Evolutionary conservation across 2,797 vertebrate genomes (phyloP).

Genomic region (Ptychadena robeensis): DNA sequence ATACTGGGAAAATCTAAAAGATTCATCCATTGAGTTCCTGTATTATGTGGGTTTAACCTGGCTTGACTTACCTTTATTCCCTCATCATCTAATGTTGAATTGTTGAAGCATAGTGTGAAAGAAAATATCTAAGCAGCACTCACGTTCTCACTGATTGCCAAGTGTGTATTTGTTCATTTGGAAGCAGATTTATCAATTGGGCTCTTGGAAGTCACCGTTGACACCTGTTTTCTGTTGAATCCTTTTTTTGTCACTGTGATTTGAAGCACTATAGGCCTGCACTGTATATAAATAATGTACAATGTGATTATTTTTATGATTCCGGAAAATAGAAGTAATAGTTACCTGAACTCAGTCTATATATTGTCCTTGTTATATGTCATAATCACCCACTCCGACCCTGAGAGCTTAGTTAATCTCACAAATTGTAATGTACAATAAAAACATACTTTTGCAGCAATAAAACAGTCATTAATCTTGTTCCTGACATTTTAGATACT

Average conservation of each 20-base stretch:
- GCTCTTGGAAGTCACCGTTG: neutral
- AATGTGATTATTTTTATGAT: constrained; percentile 37
- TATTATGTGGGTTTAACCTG: constrained; percentile 65
- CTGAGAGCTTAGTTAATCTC: constrained; percentile 24
- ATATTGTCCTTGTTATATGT: constrained; percentile 50
- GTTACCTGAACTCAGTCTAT: neutral
- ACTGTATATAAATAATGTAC: neutral
- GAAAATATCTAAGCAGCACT: neutral
- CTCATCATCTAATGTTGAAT: constrained; percentile 26
- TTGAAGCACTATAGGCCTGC: neutral
- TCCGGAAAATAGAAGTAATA: neutral
- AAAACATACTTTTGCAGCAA: constrained; percentile 7
- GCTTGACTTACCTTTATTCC: constrained; percentile 54
- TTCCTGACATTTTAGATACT: neutral
- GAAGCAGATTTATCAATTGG: neutral
- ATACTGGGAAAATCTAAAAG: neutral
- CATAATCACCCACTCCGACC: constrained; percentile 12
- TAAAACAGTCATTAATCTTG: constrained; percentile 20
- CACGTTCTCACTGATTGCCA: neutral
- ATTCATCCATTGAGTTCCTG: constrained; percentile 59
- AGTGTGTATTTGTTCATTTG: constrained; percentile 18
- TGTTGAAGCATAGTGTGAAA: constrained; percentile 41
- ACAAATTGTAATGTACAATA: constrained; percentile 13
- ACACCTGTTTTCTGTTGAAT: neutral
- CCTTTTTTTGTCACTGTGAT: constrained; percentile 13